A percentile compares a stretch with the other conserved stretches of the same genome.
Evolutionary conservation across 2,797 vertebrate genomes (phyloP).

Genomic region (Apogon hyalosoma): DNA sequence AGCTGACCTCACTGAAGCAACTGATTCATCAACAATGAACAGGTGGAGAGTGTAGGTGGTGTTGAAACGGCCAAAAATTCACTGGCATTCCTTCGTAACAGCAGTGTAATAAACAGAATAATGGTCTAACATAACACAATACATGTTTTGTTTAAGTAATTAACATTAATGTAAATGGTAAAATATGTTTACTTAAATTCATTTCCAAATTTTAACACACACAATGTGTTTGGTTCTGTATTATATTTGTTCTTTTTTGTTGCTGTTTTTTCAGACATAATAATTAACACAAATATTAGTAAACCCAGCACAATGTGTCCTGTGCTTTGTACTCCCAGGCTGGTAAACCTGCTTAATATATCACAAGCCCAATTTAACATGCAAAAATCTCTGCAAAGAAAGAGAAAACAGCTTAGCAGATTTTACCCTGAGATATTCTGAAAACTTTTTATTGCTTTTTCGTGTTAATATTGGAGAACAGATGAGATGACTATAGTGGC

Average conservation of each 20-base stretch:
- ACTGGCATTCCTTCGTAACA: constrained; percentile 12
- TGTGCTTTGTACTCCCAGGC: neutral
- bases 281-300: neutral
- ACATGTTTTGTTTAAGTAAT: neutral
- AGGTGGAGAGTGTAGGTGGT: constrained; percentile 22
- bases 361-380: neutral
- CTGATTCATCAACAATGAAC: constrained; percentile 19
- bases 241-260: no score
- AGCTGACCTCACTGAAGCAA: neutral
- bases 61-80: constrained; percentile 19
- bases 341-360: constrained; percentile 15
- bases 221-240: neutral
- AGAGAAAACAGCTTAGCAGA: constrained; percentile 12
- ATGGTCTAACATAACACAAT: neutral
- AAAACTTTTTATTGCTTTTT: constrained; percentile 27
- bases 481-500: constrained; percentile 6
- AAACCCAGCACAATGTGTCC: neutral
- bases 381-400: constrained; percentile 6
- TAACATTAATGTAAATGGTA: no score
- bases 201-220: neutral
- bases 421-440: constrained; percentile 11
- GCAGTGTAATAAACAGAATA: neutral
- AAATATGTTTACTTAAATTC: neutral
- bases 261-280: neutral
- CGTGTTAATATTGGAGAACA: constrained; percentile 14